Percentiles rank a stretch among this genome's conserved stretches.
Conservation (phyloP, 1,140 invertebrate genomes). For the Leptonema lineaticorne region DNA sequence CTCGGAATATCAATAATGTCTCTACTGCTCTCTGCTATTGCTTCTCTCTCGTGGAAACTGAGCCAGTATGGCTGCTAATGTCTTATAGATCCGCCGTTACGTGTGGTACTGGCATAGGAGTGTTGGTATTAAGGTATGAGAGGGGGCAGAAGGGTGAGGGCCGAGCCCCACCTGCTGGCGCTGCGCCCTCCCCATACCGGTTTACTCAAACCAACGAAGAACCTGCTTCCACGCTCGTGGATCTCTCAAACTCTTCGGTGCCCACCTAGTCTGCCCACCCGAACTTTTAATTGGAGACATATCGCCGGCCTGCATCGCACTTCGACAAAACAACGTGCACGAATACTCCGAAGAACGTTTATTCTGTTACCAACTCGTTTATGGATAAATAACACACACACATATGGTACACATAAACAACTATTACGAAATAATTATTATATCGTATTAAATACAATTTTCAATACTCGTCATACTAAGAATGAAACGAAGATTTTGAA, state of each 20-base stretch:
- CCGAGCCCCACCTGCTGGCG: slow-evolving; percentile 5
- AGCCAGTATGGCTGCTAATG: slow-evolving; percentile 37
- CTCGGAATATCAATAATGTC: slow-evolving; percentile 43
- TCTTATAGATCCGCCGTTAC: slow-evolving; percentile 32
- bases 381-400: no score
- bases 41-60: slow-evolving; percentile 40
- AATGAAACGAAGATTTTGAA: no score
- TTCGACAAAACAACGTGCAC: background rate
- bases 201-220: slow-evolving; percentile 35
- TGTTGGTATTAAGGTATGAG: background rate
- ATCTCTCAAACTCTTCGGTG: no score
- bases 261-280: no score
- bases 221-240: no score
- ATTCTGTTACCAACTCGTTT: no score
- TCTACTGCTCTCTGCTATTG: slow-evolving; percentile 38
- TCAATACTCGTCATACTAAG: no score
- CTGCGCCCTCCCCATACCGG: slow-evolving; percentile 25
- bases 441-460: no score
- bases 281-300: slow-evolving; percentile 18
- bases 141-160: slow-evolving; percentile 5
- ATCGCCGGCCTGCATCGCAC: slow-evolving; percentile 11
- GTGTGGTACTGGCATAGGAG: slow-evolving; percentile 32
- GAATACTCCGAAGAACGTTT: no score
- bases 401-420: no score
- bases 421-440: no score